Evolutionary conservation across 2,888 invertebrate genomes (phyloP).

Genomic region (Apomyelois bistriatella): DNA sequence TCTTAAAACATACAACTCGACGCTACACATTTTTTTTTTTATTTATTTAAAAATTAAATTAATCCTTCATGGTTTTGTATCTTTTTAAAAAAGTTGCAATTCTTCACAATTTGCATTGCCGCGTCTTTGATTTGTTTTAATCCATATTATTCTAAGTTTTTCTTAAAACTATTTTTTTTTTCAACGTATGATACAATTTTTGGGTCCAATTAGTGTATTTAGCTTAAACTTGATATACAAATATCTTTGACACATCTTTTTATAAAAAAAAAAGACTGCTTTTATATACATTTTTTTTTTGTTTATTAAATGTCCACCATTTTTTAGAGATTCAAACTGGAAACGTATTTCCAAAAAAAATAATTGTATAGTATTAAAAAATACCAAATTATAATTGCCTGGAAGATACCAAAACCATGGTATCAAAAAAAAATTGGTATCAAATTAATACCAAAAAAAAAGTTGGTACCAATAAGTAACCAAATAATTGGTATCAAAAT

Average conservation of each 20-base stretch:
- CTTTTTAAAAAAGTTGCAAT: slow-evolving; percentile 32
- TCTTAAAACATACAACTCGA: slow-evolving; percentile 74
- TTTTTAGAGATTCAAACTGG: slow-evolving; percentile 46
- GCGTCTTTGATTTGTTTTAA: slow-evolving; percentile 42
- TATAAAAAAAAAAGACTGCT: slow-evolving; percentile 31
- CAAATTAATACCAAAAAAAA: neutral
- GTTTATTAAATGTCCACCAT: slow-evolving; percentile 20
- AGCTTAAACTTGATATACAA: slow-evolving; percentile 37
- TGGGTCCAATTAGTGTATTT: slow-evolving; percentile 63
- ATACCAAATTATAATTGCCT: neutral
- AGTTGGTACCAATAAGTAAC: neutral
- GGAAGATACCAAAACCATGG: neutral
- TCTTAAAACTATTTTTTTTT: slow-evolving; percentile 42
- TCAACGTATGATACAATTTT: slow-evolving; percentile 60
- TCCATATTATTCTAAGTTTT: slow-evolving; percentile 41
- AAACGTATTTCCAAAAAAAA: neutral
- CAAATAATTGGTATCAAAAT: neutral
- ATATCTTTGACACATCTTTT: slow-evolving; percentile 26
- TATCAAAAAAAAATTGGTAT: neutral
- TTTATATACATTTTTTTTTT: slow-evolving; percentile 64
- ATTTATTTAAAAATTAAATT: slow-evolving; percentile 44
- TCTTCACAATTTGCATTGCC: slow-evolving; percentile 40
- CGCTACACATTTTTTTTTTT: slow-evolving; percentile 59
- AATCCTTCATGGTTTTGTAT: slow-evolving; percentile 26
- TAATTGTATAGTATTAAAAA: too few relatives aligned